A percentile compares a stretch with the other conserved stretches of the same genome.
Evolutionary conservation across 2,113 vertebrate genomes (phyloP).

Genomic region (Ictalurus furcatus): DNA sequence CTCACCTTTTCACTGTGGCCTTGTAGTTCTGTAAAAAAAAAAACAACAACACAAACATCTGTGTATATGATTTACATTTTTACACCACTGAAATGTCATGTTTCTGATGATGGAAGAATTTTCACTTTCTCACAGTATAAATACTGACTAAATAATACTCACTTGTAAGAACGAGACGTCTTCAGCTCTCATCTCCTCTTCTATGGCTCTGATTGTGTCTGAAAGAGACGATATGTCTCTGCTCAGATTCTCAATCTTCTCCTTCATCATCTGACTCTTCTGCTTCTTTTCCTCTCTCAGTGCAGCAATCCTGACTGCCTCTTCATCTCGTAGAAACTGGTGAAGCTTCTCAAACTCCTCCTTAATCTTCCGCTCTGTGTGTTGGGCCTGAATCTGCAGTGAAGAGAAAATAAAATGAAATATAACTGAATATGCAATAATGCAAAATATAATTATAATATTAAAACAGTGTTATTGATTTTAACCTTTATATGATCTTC

Average conservation of each 20-base stretch:
- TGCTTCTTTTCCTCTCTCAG: conserved; percentile 13
- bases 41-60: background rate
- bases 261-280: conserved; percentile 26
- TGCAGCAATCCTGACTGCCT: background rate
- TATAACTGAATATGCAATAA: background rate
- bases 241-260: background rate
- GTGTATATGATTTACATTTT: too few relatives aligned
- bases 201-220: conserved; percentile 15
- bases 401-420: background rate
- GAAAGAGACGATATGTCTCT: background rate
- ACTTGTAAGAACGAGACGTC: conserved; percentile 29
- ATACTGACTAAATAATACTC: background rate
- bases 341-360: conserved; percentile 16
- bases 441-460: background rate
- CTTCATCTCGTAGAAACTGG: conserved; percentile 32
- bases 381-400: conserved; percentile 20
- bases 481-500: conserved; percentile 28
- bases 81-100: too few relatives aligned
- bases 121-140: background rate
- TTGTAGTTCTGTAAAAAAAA: conserved; percentile 34
- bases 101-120: background rate
- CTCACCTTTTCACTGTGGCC: conserved; percentile 34
- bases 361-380: conserved; percentile 29
- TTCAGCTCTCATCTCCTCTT: conserved; percentile 36
- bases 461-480: background rate